Percentiles rank a stretch among this genome's conserved stretches.
phyloP scores from a whole-genome alignment of 2,113 vertebrate species.

The Nesospiza acunhae region DNA sequence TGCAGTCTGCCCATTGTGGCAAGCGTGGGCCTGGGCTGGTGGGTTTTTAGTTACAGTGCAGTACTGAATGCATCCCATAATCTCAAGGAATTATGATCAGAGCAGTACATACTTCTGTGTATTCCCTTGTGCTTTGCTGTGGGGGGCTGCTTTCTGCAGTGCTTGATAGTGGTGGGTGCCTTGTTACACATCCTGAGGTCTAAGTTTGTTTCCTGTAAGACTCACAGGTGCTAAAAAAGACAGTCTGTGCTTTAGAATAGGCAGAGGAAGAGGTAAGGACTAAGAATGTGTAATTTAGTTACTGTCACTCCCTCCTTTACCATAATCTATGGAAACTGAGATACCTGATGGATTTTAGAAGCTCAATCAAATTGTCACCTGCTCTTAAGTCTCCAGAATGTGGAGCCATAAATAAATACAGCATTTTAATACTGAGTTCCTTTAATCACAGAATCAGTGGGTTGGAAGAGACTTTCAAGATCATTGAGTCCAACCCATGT shows the following conservation, averaged over 20 bases:
- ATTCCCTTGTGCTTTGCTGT: neutral
- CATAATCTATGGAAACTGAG: neutral
- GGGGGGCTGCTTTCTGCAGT: neutral
- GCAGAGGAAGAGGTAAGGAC: neutral
- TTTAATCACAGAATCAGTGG: neutral
- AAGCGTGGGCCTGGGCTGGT: accelerated
- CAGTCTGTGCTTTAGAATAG: neutral
- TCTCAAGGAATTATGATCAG: neutral
- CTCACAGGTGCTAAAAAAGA: neutral
- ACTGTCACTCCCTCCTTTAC: neutral
- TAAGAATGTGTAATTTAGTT: neutral
- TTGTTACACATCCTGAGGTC: neutral
- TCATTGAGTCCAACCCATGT: neutral
- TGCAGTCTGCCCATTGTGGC: neutral
- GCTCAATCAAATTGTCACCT: neutral
- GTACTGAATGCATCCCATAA: neutral
- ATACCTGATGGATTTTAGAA: neutral
- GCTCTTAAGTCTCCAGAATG: neutral
- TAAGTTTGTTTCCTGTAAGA: neutral
- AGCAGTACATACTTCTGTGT: neutral
- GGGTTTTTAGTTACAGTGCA: neutral
- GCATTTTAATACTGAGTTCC: neutral
- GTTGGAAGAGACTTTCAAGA: neutral
- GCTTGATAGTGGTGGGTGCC: neutral
- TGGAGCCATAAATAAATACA: neutral